These are phyloP conservation scores for Scomberomorus guttatus DNA, from an alignment of 2,797 vertebrate genomes.

Conservation along the genomic window DNA sequence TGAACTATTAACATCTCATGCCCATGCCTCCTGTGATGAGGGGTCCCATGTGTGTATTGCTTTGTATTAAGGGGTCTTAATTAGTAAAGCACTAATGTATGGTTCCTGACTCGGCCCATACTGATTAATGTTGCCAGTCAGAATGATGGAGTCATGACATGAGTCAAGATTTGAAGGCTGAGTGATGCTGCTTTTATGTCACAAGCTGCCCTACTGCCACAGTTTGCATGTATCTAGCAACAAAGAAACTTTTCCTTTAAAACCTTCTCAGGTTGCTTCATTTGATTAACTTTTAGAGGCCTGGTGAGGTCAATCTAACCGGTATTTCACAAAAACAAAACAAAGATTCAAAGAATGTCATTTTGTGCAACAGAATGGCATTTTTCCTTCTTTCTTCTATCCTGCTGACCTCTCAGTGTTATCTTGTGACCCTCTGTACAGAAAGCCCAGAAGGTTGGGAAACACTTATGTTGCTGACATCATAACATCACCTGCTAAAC, in stretches of 20 bases:
- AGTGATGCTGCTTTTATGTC: constrained; percentile 24
- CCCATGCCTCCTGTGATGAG: too few species aligned
- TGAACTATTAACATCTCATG: not conserved
- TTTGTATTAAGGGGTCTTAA: not conserved
- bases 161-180: constrained; percentile 5
- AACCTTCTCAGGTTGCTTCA: not conserved
- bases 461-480: too few species aligned
- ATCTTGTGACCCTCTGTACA: not conserved
- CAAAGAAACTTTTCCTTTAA: not conserved
- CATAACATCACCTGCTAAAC: not conserved
- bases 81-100: not conserved
- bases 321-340: not conserved
- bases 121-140: constrained; percentile 12
- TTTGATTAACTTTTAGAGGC: not conserved
- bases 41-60: not conserved
- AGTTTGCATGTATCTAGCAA: not conserved
- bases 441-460: not conserved
- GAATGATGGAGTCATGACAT: constrained; percentile 19
- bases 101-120: too few species aligned
- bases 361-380: not conserved
- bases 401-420: constrained; percentile 3
- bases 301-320: not conserved
- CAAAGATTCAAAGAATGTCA: too few species aligned
- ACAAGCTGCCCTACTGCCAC: not conserved
- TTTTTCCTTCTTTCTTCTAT: not conserved